Percentiles rank a stretch among this genome's conserved stretches.
Evolutionary conservation across 2,888 invertebrate genomes (phyloP).

Genomic region (Eupeodes luniger): DNA sequence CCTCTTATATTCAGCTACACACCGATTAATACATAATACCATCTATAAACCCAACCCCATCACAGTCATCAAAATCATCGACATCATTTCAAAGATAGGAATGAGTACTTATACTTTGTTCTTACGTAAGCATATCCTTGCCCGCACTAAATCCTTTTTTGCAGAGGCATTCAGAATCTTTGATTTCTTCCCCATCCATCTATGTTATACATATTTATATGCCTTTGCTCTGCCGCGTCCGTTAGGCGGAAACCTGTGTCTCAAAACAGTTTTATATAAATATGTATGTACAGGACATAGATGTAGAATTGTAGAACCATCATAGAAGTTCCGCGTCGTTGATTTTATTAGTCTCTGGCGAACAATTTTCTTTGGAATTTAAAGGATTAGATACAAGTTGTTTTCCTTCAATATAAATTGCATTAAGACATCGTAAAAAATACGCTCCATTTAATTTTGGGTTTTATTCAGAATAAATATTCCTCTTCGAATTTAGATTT

Average conservation of each 20-base stretch:
- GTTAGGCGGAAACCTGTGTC: slow-evolving; percentile 49
- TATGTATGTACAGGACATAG: background rate
- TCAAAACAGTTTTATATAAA: slow-evolving; percentile 22
- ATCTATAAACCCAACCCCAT: slow-evolving; percentile 64
- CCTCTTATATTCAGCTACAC: slow-evolving; percentile 64
- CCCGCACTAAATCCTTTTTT: slow-evolving; percentile 71
- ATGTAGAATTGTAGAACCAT: slow-evolving; percentile 40
- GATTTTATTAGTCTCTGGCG: slow-evolving; percentile 84
- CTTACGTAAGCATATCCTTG: slow-evolving; percentile 34
- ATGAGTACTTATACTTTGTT: slow-evolving; percentile 17
- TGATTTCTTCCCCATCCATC: slow-evolving; percentile 65
- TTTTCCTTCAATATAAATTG: slow-evolving; percentile 82
- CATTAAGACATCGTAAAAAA: slow-evolving; percentile 79
- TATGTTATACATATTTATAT: background rate
- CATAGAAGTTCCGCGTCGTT: slow-evolving; percentile 84
- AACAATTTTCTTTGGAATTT: slow-evolving; percentile 84
- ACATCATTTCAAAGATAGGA: slow-evolving; percentile 50
- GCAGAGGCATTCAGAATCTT: slow-evolving; percentile 69
- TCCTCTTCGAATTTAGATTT: background rate
- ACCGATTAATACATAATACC: slow-evolving; percentile 75
- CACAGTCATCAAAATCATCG: slow-evolving; percentile 71
- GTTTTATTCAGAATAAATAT: slow-evolving; percentile 44
- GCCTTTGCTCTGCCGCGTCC: background rate
- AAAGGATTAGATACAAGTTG: slow-evolving; percentile 83
- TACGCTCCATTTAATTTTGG: slow-evolving; percentile 81